Base-by-base conservation (phyloP, 2,888 invertebrate species). In the Mythimna loreyi region DNA sequence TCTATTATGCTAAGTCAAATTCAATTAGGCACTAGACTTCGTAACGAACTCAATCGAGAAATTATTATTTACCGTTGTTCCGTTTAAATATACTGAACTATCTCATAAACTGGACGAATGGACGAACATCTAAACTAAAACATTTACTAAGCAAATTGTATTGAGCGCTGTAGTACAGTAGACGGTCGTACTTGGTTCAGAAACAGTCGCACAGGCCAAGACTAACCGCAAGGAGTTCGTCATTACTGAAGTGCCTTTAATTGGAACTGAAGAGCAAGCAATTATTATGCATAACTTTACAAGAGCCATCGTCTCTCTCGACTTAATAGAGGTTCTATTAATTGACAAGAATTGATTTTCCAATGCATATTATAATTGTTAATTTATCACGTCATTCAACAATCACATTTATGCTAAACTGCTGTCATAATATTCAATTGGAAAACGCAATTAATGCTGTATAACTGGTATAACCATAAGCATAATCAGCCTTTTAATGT, bases 221-320 rank as follows among this genome's bases (percentile, higher is more conserved):
- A 84, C 81, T 78, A 84, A 84, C 84, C 86, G 78, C 84, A 86
- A 84, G 85, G 83, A 89, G 84, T 88, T 87, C 86, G 84, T 88
- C 89, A 88, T 88, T 88, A 89, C 83, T 90, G 87, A 90, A 91
- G 87, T 88, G 90, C 85, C 88, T 90, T 88, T 92, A 93, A 93
- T 93, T 92, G 90, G 90, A 90, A 87, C 86, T 90, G 90, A 91
- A 91, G 91, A 90, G 91, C 87, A 85, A 89, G 86, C 90, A 91
- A 93, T 93, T 93, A 92, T 91, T 92, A 92, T 93, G 93, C 93
- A 93, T 92, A 92, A 92, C 92, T 93, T 92, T 87, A 88, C 87
- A 82, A 92, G 90, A 82, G 89, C 89, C 89, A 86, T 91, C 87
- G 80, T 78, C 85, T 81, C 84, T 33, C 82, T 78, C 75, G 78